These are phyloP conservation scores for Cyclophora punctaria DNA, from an alignment of 2,888 invertebrate species.

Conservation along the genomic window DNA sequence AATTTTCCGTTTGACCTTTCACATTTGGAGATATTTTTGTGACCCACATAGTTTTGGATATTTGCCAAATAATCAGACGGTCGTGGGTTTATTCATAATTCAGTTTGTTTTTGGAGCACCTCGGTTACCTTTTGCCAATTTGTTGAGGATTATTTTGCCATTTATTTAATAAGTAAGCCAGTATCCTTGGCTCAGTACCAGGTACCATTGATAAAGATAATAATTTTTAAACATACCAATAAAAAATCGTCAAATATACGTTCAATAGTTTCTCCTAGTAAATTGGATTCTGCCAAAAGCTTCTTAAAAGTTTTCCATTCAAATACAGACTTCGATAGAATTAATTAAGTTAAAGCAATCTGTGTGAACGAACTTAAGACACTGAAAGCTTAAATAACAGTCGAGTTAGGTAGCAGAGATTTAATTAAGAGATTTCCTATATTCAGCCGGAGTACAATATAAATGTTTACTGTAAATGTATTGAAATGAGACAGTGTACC, in stretches of 20 bases:
- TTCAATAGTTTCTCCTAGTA: not conserved
- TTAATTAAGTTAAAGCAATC: conserved; percentile 14
- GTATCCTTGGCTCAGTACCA: no score
- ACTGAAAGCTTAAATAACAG: not conserved
- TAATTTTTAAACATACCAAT: conserved; percentile 13
- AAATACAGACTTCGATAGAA: conserved; percentile 9
- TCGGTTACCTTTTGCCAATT: not conserved
- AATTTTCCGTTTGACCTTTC: conserved; percentile 41
- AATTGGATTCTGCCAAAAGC: not conserved
- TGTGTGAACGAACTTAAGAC: no score
- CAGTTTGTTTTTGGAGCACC: conserved; percentile 18
- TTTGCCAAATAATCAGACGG: conserved; percentile 42
- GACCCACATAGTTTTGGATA: conserved; percentile 41
- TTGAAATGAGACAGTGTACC: conserved; percentile 24
- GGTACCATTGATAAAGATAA: not conserved
- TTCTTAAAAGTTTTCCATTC: not conserved
- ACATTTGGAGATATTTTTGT: conserved; percentile 39
- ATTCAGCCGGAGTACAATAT: conserved; percentile 20
- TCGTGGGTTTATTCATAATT: conserved; percentile 46
- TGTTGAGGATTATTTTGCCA: no score
- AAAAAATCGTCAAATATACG: not conserved
- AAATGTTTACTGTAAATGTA: conserved; percentile 7
- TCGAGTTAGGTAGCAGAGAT: conserved; percentile 24
- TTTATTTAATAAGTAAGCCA: no score
- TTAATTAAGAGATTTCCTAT: conserved; percentile 33